Evolutionary conservation across 2,797 vertebrate genomes (phyloP).

Genomic region (Melanotaenia boesemani): DNA sequence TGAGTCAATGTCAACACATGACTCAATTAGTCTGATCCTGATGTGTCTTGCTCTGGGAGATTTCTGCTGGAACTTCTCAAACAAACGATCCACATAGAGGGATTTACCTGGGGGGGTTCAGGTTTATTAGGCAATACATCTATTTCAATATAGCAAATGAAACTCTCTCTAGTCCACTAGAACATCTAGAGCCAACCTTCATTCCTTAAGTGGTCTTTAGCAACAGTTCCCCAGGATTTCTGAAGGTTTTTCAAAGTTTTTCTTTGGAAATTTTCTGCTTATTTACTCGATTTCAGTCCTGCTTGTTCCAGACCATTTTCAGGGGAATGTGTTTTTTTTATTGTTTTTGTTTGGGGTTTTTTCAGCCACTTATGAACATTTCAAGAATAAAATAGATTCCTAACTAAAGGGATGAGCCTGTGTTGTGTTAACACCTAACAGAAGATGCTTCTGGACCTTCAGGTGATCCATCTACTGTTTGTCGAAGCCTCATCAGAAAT

Average conservation of each 20-base stretch:
- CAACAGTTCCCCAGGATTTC: neutral
- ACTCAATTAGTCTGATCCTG: conserved; percentile 76
- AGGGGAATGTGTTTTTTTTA: too few species aligned
- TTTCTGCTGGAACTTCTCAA: conserved; percentile 65
- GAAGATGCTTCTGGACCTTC: too few species aligned
- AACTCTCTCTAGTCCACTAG: too few species aligned
- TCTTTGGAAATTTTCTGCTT: neutral
- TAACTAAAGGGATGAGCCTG: too few species aligned
- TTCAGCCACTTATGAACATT: too few species aligned
- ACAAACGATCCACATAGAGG: conserved; percentile 79
- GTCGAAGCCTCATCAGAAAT: too few species aligned
- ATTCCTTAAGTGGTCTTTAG: neutral
- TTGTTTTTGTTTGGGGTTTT: too few species aligned
- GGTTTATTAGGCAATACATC: neutral
- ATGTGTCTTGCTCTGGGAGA: conserved; percentile 58
- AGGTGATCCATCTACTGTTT: too few species aligned
- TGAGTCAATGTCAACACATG: conserved; percentile 66
- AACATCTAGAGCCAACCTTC: neutral
- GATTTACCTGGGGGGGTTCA: conserved; percentile 78
- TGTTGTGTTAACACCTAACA: too few species aligned
- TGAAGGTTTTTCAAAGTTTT: neutral
- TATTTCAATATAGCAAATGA: too few species aligned
- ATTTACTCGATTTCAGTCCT: neutral
- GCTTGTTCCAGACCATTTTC: too few species aligned
- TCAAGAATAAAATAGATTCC: too few species aligned